Base-by-base conservation (phyloP, 2,888 invertebrate genomes). In the Nymphalis c-album region DNA sequence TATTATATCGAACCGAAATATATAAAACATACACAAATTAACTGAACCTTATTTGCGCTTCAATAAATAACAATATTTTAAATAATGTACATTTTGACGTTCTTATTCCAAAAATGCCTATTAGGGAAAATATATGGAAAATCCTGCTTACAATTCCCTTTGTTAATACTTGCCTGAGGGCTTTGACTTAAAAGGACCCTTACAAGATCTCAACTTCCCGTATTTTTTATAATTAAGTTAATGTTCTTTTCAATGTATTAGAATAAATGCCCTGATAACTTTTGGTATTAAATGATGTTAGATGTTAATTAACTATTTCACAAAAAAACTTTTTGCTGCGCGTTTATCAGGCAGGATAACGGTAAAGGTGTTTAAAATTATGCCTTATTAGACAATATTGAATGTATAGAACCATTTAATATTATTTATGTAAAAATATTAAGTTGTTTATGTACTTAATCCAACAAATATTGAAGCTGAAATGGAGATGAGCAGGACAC, bases 101-200 rank as follows among this genome's bases (percentile, higher is more conserved):
- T 53, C 53, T 17, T 55, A 7, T 31, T 31, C 31, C 26, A 8
- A 55, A 40, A 55, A 55, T 55, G 22, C 26, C n/a, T 55, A 55
- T 55, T 55, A 55, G 53, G 17, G 17, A n/a, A 55, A 55, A 55
- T 16, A 31, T 55, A 55, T 55, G 26, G 53, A 55, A 51, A 31
- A 55, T 26, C 7, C 31, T 57, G 55, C 47, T 47, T 57, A 57
- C 35, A 64, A 64, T 59, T 64, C 59, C 45, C 26, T 64, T 64
- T 64, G 64, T 64, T 64, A 40, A 26, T 17, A 45, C 40, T 55
- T 17, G 53, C 64, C 50, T 35, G 5, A 59, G 64, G 63, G 64
- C 26, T 64, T 58, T 40, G 53, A 55, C 31, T 51, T 45, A 58
- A 64, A 64, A 64, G 58, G 26, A 35, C 48, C 59, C 48, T 64